Percentiles rank a stretch among this genome's conserved stretches.
Evolutionary conservation across 2,888 invertebrate species (phyloP).

Genomic region (Morpho deidamia): DNA sequence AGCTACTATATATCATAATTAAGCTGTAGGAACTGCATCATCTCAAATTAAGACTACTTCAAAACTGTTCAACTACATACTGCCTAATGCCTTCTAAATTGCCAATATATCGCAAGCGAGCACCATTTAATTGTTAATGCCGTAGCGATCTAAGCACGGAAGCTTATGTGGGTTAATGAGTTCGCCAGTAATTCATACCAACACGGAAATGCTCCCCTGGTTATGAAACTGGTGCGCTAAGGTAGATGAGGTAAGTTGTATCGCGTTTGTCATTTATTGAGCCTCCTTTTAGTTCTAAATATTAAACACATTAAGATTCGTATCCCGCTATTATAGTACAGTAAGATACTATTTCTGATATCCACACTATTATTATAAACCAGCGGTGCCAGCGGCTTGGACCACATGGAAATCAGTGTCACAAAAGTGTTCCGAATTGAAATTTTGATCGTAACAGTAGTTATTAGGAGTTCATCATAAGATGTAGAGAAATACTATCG

Average conservation of each 20-base stretch:
- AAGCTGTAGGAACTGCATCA: neutral
- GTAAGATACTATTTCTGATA: neutral
- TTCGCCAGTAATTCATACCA: conserved; percentile 64
- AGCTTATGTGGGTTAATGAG: conserved; percentile 70
- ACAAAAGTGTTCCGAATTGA: too few relatives aligned
- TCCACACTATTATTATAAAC: too few relatives aligned
- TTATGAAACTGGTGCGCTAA: conserved; percentile 25
- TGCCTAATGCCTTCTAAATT: conserved; percentile 17
- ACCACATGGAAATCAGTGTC: too few relatives aligned
- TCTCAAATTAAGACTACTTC: neutral
- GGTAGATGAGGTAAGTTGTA: conserved; percentile 23
- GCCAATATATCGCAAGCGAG: conserved; percentile 35
- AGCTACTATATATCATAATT: neutral
- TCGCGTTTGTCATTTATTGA: conserved; percentile 23
- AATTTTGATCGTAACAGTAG: too few relatives aligned
- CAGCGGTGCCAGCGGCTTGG: too few relatives aligned
- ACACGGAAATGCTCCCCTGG: conserved; percentile 46
- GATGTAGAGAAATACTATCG: too few relatives aligned
- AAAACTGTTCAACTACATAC: neutral
- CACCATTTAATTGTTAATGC: conserved; percentile 66
- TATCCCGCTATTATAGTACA: conserved; percentile 7
- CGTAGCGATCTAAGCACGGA: conserved; percentile 50
- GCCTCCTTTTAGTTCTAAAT: conserved; percentile 19
- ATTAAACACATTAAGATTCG: neutral
- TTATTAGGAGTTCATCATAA: too few relatives aligned